Evolutionary conservation across 2,113 vertebrate genomes (phyloP).

Genomic region (Gymnocephalus cernua): DNA sequence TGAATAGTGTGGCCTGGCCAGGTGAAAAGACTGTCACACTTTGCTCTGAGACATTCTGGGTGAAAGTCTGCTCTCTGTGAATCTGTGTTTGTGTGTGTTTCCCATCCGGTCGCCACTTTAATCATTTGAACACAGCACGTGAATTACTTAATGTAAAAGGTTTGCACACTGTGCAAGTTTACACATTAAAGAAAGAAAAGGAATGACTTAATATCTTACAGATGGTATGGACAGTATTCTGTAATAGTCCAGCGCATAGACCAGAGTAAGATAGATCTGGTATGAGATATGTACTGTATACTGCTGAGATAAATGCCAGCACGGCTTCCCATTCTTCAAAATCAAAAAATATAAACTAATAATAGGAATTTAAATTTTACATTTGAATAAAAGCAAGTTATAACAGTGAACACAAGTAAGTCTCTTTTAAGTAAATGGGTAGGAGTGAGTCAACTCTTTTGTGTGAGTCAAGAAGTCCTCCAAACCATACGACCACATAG

Average conservation of each 20-base stretch:
- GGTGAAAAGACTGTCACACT: conserved; percentile 16
- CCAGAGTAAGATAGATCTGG: not conserved
- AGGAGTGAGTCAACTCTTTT: too few relatives aligned
- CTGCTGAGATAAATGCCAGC: not conserved
- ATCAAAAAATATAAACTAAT: not conserved
- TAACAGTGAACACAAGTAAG: too few relatives aligned
- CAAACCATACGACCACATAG: too few relatives aligned
- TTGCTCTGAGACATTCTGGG: conserved; percentile 3
- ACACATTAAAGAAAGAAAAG: not conserved
- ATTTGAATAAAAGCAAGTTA: too few relatives aligned
- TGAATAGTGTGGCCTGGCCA: conserved; percentile 7
- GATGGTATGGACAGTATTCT: not conserved
- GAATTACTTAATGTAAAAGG: not conserved
- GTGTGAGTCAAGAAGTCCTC: too few relatives aligned
- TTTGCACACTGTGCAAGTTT: not conserved
- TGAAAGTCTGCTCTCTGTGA: conserved; percentile 9
- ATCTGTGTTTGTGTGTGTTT: not conserved
- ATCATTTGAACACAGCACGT: too few relatives aligned
- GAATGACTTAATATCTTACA: not conserved
- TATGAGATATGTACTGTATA: not conserved
- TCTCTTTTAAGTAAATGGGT: too few relatives aligned
- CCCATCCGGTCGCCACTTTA: not conserved
- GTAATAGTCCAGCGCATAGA: too few relatives aligned
- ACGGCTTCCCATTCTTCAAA: not conserved
- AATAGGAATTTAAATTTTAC: not conserved